These are phyloP conservation scores for Sphinx pinastri DNA, from an alignment of 2,888 invertebrate genomes.

Conservation along the genomic window DNA sequence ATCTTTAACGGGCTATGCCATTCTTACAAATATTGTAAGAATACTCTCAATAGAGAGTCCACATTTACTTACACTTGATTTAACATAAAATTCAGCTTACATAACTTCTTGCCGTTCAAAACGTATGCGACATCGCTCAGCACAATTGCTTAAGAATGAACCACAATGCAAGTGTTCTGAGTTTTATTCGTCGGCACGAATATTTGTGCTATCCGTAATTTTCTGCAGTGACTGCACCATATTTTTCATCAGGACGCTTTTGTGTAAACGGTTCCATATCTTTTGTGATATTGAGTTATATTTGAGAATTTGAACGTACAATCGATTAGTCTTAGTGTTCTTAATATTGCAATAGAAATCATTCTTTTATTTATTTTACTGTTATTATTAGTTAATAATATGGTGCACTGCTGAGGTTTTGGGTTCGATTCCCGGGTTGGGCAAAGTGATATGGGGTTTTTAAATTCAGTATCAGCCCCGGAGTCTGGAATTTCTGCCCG, in stretches of 20 bases:
- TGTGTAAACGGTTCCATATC: not conserved
- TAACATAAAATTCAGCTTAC: not conserved
- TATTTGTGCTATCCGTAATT: slow-evolving; percentile 6
- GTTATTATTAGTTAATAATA: too few species aligned
- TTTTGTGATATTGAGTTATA: not conserved
- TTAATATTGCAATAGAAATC: too few species aligned
- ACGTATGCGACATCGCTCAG: slow-evolving; percentile 4
- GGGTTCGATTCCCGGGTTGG: too few species aligned
- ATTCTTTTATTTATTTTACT: too few species aligned
- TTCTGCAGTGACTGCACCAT: slow-evolving; percentile 6
- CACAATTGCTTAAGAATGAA: slow-evolving; percentile 24
- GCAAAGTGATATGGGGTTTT: too few species aligned
- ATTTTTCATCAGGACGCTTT: slow-evolving; percentile 8
- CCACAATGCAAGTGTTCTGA: slow-evolving; percentile 23
- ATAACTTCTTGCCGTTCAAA: not conserved
- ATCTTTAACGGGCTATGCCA: too few species aligned
- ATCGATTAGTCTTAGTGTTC: too few species aligned
- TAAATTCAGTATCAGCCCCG: too few species aligned
- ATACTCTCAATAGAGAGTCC: too few species aligned
- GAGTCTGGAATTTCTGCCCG: too few species aligned
- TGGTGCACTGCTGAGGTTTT: too few species aligned
- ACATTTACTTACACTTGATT: not conserved
- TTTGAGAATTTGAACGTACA: not conserved
- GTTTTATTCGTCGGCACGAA: slow-evolving; percentile 13
- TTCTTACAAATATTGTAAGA: too few species aligned